Evolutionary conservation across 2,113 vertebrate species (phyloP).

Genomic region (Okapia johnstoni): DNA sequence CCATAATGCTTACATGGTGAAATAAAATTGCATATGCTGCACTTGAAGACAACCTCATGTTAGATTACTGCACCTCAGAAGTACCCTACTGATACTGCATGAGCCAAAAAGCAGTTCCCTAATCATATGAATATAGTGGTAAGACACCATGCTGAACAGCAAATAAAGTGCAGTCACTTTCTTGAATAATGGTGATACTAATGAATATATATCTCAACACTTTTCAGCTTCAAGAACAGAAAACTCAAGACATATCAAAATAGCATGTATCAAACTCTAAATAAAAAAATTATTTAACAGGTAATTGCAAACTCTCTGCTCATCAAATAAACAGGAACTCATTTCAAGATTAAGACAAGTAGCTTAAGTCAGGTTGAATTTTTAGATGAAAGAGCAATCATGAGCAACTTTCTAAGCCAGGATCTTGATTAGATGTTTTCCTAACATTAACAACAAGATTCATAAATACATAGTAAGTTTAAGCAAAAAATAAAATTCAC

Average conservation of each 20-base stretch:
- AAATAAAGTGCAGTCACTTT: neutral
- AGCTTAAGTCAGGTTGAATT: neutral
- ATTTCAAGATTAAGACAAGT: conserved; percentile 1
- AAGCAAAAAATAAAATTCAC: neutral
- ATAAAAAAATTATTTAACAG: neutral
- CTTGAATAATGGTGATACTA: neutral
- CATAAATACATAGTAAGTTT: neutral
- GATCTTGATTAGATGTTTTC: neutral
- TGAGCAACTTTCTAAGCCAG: neutral
- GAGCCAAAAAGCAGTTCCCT: neutral
- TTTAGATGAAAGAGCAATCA: neutral
- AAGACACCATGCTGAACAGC: neutral
- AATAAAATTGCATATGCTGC: conserved; percentile 7
- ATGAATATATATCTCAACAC: neutral
- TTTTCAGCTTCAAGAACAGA: neutral
- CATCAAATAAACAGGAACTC: neutral
- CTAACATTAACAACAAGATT: neutral
- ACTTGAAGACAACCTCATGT: neutral
- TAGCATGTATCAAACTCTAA: neutral
- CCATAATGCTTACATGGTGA: neutral
- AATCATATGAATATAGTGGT: neutral
- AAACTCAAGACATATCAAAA: conserved; percentile 1
- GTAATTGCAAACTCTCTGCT: neutral
- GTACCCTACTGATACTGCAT: neutral
- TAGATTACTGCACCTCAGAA: neutral